phyloP scores from a whole-genome alignment of 2,888 invertebrate species.

The Serripes groenlandicus region DNA sequence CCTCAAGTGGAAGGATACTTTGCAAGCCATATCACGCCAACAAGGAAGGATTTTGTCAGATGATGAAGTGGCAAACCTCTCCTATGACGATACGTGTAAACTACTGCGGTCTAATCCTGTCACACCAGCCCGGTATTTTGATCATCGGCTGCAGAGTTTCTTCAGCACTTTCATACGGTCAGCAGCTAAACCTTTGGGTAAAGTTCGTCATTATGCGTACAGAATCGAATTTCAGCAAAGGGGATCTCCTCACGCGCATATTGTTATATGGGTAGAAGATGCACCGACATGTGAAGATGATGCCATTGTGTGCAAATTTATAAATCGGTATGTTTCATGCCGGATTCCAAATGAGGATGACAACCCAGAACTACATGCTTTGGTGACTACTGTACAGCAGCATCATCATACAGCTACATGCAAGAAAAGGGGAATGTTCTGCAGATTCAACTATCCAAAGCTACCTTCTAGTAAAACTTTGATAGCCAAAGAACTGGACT shows the following conservation, averaged over 20 bases:
- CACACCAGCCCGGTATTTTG: constrained; percentile 71
- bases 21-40: constrained; percentile 58
- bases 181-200: constrained; percentile 42
- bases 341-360: constrained; percentile 25
- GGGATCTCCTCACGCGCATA: constrained; percentile 65
- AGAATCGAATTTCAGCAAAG: constrained; percentile 61
- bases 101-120: constrained; percentile 70
- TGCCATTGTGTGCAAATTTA: constrained; percentile 18
- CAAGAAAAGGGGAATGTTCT: constrained; percentile 42
- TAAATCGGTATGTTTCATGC: constrained; percentile 38
- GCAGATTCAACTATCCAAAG: constrained; percentile 50
- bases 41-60: constrained; percentile 41
- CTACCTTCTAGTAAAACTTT: constrained; percentile 31
- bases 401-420: constrained; percentile 52
- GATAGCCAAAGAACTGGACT: constrained; percentile 3
- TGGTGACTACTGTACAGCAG: constrained; percentile 40
- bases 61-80: constrained; percentile 53
- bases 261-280: constrained; percentile 50
- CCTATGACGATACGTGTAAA: constrained; percentile 63
- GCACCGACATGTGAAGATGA: constrained; percentile 25
- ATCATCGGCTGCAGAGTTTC: constrained; percentile 62
- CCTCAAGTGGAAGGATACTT: constrained; percentile 70
- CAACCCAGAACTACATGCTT: constrained; percentile 30
- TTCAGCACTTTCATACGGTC: constrained; percentile 54
- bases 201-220: constrained; percentile 38